phyloP scores from a whole-genome alignment of 2,113 vertebrate species.

The Tetrax tetrax region DNA sequence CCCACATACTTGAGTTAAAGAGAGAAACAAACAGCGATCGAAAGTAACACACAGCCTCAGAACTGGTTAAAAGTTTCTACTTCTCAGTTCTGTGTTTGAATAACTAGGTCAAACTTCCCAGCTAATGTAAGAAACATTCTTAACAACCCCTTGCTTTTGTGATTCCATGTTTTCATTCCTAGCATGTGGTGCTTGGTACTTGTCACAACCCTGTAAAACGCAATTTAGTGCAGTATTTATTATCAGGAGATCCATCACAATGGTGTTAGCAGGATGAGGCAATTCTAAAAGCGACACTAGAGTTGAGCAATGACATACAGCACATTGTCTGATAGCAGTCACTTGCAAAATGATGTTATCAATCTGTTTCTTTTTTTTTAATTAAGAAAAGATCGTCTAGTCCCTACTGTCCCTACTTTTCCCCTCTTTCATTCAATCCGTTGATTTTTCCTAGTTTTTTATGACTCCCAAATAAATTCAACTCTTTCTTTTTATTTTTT shows the following conservation, averaged over 20 bases:
- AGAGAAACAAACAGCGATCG: not conserved
- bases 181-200: not conserved
- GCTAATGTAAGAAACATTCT: not conserved
- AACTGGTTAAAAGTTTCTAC: not conserved
- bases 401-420: not conserved
- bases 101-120: not conserved
- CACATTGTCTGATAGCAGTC: not conserved
- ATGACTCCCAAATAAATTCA: not conserved
- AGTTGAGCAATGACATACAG: not conserved
- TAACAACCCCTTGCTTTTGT: not conserved
- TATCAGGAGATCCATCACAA: not conserved
- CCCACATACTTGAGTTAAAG: not conserved
- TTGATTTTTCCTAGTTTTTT: not conserved
- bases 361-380: not conserved
- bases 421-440: not conserved
- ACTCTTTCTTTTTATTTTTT: not conserved
- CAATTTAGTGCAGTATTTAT: not conserved
- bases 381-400: rapidly evolving
- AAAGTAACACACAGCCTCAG: not conserved
- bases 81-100: not conserved
- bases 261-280: not conserved
- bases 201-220: not conserved
- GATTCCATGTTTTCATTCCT: not conserved
- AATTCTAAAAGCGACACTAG: not conserved
- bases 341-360: not conserved